Evolutionary conservation across 1,140 invertebrate genomes (phyloP).

Genomic region (Chrysomallon squamiferum): DNA sequence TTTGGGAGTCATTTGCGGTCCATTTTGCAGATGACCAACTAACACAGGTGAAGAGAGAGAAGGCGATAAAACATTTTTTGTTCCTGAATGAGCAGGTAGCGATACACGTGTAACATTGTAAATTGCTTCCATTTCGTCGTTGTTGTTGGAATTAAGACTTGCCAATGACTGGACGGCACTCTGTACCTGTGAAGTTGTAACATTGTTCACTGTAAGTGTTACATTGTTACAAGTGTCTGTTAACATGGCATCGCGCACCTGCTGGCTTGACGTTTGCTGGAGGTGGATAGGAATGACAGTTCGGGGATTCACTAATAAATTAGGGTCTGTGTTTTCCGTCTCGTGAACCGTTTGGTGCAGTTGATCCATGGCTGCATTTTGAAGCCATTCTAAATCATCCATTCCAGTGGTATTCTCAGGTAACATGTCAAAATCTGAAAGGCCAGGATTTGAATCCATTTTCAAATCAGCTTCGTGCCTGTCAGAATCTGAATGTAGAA

Average conservation of each 20-base stretch:
- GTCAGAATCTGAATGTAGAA: constrained; percentile 4
- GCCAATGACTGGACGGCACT: not conserved
- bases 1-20: constrained; percentile 14
- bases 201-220: constrained; percentile 17
- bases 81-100: constrained; percentile 17
- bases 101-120: constrained; percentile 18
- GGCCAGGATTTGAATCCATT: constrained; percentile 23
- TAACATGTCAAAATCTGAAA: constrained; percentile 31
- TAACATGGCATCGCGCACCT: constrained; percentile 5
- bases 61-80: constrained; percentile 32
- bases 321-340: constrained; percentile 52
- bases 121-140: constrained; percentile 33
- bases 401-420: constrained; percentile 32
- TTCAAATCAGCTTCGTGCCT: constrained; percentile 18
- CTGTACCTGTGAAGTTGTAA: not conserved
- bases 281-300: constrained; percentile 54
- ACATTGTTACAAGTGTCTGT: constrained; percentile 1
- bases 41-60: constrained; percentile 48
- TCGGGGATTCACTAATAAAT: constrained; percentile 61
- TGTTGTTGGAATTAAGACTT: constrained; percentile 20
- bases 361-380: constrained; percentile 11
- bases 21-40: constrained; percentile 48
- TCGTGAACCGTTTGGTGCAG: constrained; percentile 29
- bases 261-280: constrained; percentile 14
- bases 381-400: constrained; percentile 11